phyloP scores from a whole-genome alignment of 2,113 vertebrate species.

The Rhinolophus ferrumequinum region DNA sequence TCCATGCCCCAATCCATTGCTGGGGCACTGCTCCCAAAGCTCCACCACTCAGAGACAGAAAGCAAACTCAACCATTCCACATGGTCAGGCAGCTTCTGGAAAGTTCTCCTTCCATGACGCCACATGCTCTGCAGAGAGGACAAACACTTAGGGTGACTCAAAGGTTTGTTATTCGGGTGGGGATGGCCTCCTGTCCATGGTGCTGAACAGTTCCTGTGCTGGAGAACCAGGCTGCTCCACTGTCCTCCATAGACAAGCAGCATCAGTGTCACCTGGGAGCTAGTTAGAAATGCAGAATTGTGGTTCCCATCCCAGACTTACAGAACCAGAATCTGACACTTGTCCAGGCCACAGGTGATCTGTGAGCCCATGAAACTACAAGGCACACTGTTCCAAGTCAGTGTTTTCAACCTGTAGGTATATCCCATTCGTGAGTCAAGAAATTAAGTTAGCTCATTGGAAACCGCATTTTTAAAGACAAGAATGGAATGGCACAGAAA shows the following conservation, averaged over 20 bases:
- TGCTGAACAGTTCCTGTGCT: slow-evolving; percentile 44
- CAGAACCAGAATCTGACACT: slow-evolving; percentile 27
- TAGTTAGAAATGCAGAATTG: not conserved
- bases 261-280: no score
- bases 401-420: not conserved
- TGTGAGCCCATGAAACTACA: not conserved
- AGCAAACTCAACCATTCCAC: not conserved
- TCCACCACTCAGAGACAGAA: not conserved
- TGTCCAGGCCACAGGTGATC: not conserved
- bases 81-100: not conserved
- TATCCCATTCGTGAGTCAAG: not conserved
- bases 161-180: not conserved
- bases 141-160: not conserved
- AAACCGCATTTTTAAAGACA: slow-evolving; percentile 38
- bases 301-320: no score
- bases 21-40: not conserved
- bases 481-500: not conserved
- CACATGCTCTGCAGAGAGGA: not conserved
- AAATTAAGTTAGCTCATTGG: not conserved
- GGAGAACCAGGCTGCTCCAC: not conserved
- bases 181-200: slow-evolving; percentile 63
- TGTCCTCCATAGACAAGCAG: not conserved
- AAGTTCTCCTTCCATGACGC: not conserved
- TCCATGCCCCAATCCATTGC: not conserved
- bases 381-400: not conserved